Percentiles rank a stretch among this genome's conserved stretches.
phyloP scores from a whole-genome alignment of 2,113 vertebrate species.

The Neopipo cinnamomea region DNA sequence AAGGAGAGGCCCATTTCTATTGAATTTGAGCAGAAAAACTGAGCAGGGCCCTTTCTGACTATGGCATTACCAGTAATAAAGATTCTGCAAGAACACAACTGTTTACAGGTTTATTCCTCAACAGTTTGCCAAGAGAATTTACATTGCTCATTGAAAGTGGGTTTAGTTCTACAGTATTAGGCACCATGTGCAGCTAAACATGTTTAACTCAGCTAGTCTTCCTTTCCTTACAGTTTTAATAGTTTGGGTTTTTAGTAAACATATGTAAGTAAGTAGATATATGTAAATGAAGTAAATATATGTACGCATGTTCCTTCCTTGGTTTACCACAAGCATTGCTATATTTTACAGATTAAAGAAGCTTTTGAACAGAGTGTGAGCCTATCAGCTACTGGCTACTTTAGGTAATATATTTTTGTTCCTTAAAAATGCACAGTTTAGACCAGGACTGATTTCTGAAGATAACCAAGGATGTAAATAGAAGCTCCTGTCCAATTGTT shows the following conservation, averaged over 20 bases:
- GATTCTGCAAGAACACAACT: background rate
- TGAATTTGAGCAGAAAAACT: background rate
- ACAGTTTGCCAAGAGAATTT: background rate
- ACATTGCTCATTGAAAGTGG: background rate
- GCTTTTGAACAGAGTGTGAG: slow-evolving; percentile 84
- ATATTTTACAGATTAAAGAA: slow-evolving; percentile 70
- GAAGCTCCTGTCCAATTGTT: background rate
- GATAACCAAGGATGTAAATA: background rate
- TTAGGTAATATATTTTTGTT: slow-evolving; percentile 75
- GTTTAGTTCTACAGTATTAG: background rate
- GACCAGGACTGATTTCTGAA: background rate
- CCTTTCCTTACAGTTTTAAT: background rate
- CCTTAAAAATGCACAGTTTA: background rate
- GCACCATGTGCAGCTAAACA: background rate
- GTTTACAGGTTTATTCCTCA: background rate
- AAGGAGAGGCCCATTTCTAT: background rate
- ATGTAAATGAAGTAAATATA: background rate
- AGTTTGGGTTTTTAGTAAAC: background rate
- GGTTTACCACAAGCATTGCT: background rate
- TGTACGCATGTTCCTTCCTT: background rate
- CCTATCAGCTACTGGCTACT: slow-evolving; percentile 88
- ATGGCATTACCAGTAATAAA: background rate
- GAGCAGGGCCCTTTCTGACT: background rate
- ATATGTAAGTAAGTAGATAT: background rate
- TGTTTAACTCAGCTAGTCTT: background rate